Evolutionary conservation across 2,888 invertebrate genomes (phyloP).

Genomic region (Venusia cambrica): DNA sequence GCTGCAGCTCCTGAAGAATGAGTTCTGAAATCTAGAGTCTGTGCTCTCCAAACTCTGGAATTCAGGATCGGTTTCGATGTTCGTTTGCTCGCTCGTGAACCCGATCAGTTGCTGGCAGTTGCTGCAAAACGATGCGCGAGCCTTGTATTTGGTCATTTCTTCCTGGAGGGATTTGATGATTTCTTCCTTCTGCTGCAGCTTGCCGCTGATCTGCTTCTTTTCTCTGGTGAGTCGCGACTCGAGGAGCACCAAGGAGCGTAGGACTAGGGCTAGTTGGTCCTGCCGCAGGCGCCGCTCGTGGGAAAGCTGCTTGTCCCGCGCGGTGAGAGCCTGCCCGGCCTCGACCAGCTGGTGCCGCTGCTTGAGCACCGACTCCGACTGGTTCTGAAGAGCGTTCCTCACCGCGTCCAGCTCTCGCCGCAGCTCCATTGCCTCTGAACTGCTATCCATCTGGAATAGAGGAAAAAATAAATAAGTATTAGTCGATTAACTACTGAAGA

Average conservation of each 20-base stretch:
- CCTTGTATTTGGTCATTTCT: constrained; percentile 84
- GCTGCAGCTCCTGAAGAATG: constrained; percentile 73
- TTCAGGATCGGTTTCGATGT: constrained; percentile 77
- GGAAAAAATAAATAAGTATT: constrained; percentile 34
- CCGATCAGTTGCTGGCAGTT: constrained; percentile 75
- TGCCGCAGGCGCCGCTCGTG: constrained; percentile 84
- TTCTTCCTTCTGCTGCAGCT: constrained; percentile 86
- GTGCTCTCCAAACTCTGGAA: constrained; percentile 77
- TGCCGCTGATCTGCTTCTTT: constrained; percentile 85
- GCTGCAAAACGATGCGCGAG: constrained; percentile 72
- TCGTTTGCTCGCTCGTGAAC: constrained; percentile 77
- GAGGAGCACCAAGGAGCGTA: constrained; percentile 85
- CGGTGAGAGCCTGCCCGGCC: constrained; percentile 81
- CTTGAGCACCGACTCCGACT: constrained; percentile 82
- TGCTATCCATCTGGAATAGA: constrained; percentile 84
- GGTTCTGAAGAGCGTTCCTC: constrained; percentile 83
- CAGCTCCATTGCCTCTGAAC: constrained; percentile 80
- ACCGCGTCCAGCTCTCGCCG: constrained; percentile 84
- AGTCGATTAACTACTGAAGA: no score
- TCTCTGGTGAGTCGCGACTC: constrained; percentile 87
- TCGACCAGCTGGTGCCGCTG: constrained; percentile 86
- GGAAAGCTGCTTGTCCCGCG: constrained; percentile 81
- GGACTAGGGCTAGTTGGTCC: constrained; percentile 85
- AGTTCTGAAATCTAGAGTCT: constrained; percentile 72
- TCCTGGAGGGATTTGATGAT: constrained; percentile 85